Evolutionary conservation across 2,888 invertebrate species (phyloP).

Genomic region (Xestia xanthographa): DNA sequence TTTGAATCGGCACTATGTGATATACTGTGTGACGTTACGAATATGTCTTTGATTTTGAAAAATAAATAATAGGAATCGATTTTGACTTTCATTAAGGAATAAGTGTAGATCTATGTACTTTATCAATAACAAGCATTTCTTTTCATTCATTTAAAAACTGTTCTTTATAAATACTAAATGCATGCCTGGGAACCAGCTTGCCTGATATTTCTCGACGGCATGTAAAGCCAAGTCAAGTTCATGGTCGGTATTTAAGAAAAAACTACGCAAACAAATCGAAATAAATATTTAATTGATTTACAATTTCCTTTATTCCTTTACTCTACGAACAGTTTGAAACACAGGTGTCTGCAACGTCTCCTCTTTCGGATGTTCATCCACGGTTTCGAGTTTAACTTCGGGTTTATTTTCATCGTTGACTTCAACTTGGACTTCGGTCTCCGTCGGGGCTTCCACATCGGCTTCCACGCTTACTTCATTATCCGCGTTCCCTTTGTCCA

Average conservation of each 20-base stretch:
- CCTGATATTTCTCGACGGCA: too few species aligned
- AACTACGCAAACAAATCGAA: neutral
- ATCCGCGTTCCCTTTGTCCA: constrained; percentile 1
- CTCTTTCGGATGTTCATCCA: constrained; percentile 66
- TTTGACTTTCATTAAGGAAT: constrained; percentile 4
- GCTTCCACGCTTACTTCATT: constrained; percentile 59
- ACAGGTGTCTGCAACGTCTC: constrained; percentile 39
- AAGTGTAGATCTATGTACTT: neutral
- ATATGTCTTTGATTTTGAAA: constrained; percentile 46
- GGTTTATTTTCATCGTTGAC: constrained; percentile 36
- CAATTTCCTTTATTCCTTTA: constrained; percentile 2
- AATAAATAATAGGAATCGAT: constrained; percentile 39
- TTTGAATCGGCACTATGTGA: constrained; percentile 34
- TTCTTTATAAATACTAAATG: neutral
- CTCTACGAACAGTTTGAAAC: constrained; percentile 7
- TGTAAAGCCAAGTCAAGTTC: too few species aligned
- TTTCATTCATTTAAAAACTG: neutral
- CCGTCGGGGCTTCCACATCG: constrained; percentile 61
- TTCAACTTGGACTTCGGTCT: constrained; percentile 39
- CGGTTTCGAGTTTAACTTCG: constrained; percentile 60
- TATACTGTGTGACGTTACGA: constrained; percentile 13
- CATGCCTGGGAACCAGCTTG: neutral
- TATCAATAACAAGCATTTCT: neutral
- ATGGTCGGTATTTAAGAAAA: neutral
- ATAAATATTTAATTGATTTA: constrained; percentile 35